Evolutionary conservation across 2,113 vertebrate genomes (phyloP), one percentile per base, ranked within the genome.

Genomic region (Burhinus bistriatus): DNA sequence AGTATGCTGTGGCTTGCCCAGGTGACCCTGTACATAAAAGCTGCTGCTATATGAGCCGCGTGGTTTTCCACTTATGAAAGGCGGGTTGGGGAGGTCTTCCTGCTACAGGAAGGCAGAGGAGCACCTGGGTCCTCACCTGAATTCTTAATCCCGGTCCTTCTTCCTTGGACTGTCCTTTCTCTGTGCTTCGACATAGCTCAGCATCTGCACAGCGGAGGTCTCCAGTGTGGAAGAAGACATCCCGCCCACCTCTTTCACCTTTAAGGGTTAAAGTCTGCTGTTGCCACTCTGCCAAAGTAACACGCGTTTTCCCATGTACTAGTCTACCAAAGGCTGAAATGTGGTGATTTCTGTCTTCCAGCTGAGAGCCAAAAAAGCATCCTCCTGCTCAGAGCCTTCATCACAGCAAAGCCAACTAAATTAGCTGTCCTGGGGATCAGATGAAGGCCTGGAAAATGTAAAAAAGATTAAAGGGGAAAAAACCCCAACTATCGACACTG

Each of bases 11-110:
- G 47, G 30, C 30, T 36, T 52, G 16, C 23, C 55, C 10, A 5
- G 16, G 59, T 36, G 29, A 34, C 57, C 25, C 51, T 17, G 27
- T 55, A 42, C 38, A 27, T 17, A 6, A 54, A 59, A 72, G 59
- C n/a, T 34, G n/a, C 54, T 36, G 25, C 66, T 73, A 6, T 15
- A 15, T 4, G 26, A 79, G 40, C 66, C 9, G 11, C 26, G 5
- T 34, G 27, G 25, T 58, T 81, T 87, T 38, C 42, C 49, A 30
- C 15, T 62, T 18, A n/a, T 0, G 11, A n/a, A 54, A 58, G 49
- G 26, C 1, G 0, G 12, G 29, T 36, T 55, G 42, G 20, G 0
- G 0, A 69, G 15, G 18, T 79, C 47, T 13, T 80, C 47, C 58
- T 64, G 47, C 40, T 71, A 18, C 9, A 57, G 62, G 19, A 89